Conservation (phyloP, 1,140 invertebrate genomes). For the Drosophila paulistorum region DNA sequence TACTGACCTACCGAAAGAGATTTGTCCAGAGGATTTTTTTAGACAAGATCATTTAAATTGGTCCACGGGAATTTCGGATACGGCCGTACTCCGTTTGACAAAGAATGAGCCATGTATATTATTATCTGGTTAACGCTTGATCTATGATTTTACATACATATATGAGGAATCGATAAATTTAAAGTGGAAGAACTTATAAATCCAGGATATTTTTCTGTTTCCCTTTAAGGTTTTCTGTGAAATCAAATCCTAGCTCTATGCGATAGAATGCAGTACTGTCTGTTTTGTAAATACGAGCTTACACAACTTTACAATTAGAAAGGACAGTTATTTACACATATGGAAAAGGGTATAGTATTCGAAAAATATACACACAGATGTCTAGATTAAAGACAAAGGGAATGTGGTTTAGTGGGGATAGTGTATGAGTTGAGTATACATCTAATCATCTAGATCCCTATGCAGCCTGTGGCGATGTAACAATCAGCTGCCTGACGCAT, state of each 20-base stretch:
- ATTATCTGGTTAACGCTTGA: neutral
- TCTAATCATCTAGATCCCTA: constrained; percentile 28
- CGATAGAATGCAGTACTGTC: neutral
- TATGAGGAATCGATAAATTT: neutral
- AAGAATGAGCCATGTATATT: no score
- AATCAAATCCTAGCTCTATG: neutral
- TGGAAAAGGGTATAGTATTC: constrained; percentile 63
- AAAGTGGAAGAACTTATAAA: no score
- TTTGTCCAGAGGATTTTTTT: no score
- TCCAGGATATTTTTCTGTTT: no score
- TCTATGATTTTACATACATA: constrained; percentile 1
- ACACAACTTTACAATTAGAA: constrained; percentile 8
- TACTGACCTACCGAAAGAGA: no score
- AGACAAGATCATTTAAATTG: no score
- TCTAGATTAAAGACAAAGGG: constrained; percentile 51
- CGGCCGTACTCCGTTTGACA: no score
- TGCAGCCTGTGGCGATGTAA: constrained; percentile 61
- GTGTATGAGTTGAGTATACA: neutral
- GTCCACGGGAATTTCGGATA: no score
- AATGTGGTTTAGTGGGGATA: constrained; percentile 2
- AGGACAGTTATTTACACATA: constrained; percentile 59
- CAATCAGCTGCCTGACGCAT: constrained; percentile 70
- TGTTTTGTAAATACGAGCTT: neutral
- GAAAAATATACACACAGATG: constrained; percentile 73
- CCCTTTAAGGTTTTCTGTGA: neutral